Base-by-base conservation (phyloP, 2,888 invertebrate species). In the Drosophila niveifrons region DNA sequence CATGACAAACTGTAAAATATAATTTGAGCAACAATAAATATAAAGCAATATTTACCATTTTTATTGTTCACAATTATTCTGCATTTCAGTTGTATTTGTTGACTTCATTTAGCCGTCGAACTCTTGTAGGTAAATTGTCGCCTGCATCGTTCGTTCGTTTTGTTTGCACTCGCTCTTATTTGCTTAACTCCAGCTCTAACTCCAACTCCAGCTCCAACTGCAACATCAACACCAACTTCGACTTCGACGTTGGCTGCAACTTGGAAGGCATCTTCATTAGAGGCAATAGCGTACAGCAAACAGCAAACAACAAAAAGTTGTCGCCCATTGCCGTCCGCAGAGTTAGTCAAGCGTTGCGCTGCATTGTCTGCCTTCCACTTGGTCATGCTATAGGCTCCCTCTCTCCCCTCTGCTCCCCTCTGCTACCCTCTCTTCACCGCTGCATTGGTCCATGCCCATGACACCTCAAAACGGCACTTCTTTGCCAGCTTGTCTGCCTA, bases 231-330 rank as follows among this genome's bases (percentile, higher is more conserved):
- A n/a, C 3, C 55, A 28, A 23, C 57, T 31, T 10, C 29, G 28
- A 44, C 55, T 44, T 13, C 17, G 17, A 56, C 44, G 44, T n/a
- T 44, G 29, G 46, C 53, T 43, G 29, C 53, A 43, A 55, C 43
- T 29, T 41, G 29, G 18, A 71, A 67, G 57, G 78, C 80, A 86
- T 80, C 89, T 86, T 86, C 87, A 83, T 83, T 82, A 82, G 88
- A 78, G 76, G 52, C 75, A 65, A 61, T 43, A 31, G 29, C 41
- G 41, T 53, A 31, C 31, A 51, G 44, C 69, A 74, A 66, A 68
- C 34, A 62, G 48, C 34, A 62, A 43, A 9, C 41, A 39, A 50
- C 52, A 58, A 57, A 46, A 63, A 39, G 17, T 62, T 79, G 79
- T 75, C 70, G 70, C 46, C 59, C 63, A 59, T 59, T 73, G 64